phyloP scores from a whole-genome alignment of 2,113 vertebrate genomes.

The Climacteris rufus region DNA sequence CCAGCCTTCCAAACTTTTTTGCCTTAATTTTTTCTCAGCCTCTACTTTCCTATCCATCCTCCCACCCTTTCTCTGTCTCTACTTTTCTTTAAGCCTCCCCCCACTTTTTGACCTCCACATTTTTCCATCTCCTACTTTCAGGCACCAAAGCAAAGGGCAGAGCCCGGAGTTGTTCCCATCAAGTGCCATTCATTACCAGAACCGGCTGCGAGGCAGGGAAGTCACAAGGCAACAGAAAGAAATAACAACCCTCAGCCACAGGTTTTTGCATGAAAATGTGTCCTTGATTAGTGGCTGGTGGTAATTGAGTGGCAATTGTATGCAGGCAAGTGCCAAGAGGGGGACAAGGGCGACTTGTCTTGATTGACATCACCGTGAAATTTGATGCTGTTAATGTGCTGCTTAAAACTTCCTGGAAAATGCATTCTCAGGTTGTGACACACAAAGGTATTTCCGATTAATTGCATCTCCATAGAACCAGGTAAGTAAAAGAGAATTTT shows the following conservation, averaged over 20 bases:
- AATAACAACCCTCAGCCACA: background rate
- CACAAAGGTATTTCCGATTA: background rate
- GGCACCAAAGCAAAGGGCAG: background rate
- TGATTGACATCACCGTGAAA: background rate
- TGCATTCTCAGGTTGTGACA: background rate
- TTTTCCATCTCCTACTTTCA: background rate
- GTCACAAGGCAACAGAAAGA: background rate
- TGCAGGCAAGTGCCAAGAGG: background rate
- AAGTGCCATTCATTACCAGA: background rate
- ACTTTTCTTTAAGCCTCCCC: background rate
- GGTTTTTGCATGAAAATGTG: background rate
- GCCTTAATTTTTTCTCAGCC: background rate
- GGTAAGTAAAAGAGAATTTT: background rate
- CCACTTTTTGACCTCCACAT: background rate
- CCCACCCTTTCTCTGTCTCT: background rate
- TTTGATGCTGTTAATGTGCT: background rate
- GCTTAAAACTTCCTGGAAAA: background rate
- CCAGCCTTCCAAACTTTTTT: background rate
- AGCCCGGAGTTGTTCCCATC: background rate
- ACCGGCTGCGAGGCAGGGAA: background rate
- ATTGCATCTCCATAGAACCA: background rate
- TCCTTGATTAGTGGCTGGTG: background rate
- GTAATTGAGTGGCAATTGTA: slow-evolving; percentile 8
- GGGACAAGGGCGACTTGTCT: background rate
- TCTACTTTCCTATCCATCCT: background rate